Evolutionary conservation across 2,797 vertebrate genomes (phyloP), one percentile per base, ranked within the genome.

Genomic region (Phataginus tetradactyla): DNA sequence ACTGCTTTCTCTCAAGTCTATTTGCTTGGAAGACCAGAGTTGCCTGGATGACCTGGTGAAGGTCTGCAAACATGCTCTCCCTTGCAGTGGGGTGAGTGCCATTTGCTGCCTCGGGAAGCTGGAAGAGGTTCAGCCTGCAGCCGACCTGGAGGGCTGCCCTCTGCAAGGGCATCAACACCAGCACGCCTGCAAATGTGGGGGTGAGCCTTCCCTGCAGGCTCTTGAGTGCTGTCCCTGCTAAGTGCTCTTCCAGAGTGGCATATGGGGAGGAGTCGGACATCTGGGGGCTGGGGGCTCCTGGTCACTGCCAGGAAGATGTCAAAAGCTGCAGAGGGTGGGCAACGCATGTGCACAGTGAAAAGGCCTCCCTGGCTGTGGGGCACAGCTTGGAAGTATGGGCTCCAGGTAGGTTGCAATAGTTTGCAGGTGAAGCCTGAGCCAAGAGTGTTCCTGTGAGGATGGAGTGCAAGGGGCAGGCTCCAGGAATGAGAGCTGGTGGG

Each of bases 11-110:
- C 6, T 32, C 11, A 7, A 55, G 42, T 53, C n/a, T 75, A 0
- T 69, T 87, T 66, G 3, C 42, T 59, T 3, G 3, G 49, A 55
- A 59, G 59, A 25, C 18, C 14, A 7, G 34, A 34, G 45, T 25
- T 32, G 55, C 32, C 37, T 27, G 13, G 2, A 14, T 39, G 69
- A 23, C 78, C 32, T 15, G 25, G 78, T 9, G 37, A 49, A n/a
- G 51, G 42, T 39, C 51, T 71, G 81, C 5, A 75, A 63, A 34
- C 14, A 18, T 1, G 6, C 34, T 86, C 57, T 37, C 80, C 68
- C 17, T 12, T 1, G 5, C 12, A 10, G 3, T 1, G 25, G 9
- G 32, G 18, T 13, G 68, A 21, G 4, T 3, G 59, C 34, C 45
- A 45, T 55, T 34, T 25, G 18, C 12, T 61, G 74, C 75, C 29